phyloP scores from a whole-genome alignment of 53 echinoderm and acorn worm genomes.

The Holothuria leucospilota region DNA sequence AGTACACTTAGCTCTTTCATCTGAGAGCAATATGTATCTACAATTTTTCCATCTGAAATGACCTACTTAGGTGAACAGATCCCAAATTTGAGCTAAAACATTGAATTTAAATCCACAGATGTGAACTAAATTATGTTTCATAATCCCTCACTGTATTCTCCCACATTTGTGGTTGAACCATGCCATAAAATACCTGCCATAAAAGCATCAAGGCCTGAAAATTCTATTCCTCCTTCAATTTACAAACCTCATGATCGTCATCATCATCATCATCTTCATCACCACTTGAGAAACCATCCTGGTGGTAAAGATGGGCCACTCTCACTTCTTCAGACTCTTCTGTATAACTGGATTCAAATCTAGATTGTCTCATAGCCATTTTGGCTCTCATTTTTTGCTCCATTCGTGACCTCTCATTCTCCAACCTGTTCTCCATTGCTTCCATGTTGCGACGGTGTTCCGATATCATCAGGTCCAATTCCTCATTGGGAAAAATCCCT shows the following conservation, averaged over 20 bases:
- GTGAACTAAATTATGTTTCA: no score
- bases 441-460: slow-evolving; percentile 39
- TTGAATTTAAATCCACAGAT: no score
- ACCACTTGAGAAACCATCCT: slow-evolving; percentile 18
- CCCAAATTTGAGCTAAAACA: no score
- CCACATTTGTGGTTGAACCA: no score
- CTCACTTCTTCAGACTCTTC: slow-evolving; percentile 21
- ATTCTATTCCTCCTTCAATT: no score
- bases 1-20: no score
- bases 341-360: not conserved
- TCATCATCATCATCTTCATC: slow-evolving; percentile 33
- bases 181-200: no score
- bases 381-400: slow-evolving; percentile 18
- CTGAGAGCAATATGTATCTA: no score
- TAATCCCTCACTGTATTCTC: no score
- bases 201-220: no score
- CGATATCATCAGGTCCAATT: slow-evolving; percentile 28
- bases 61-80: no score
- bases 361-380: not conserved
- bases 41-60: no score
- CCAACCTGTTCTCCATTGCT: slow-evolving; percentile 39
- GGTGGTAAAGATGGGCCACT: slow-evolving; percentile 11
- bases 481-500: slow-evolving; percentile 29
- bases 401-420: slow-evolving; percentile 48
- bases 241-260: not conserved